Conservation (phyloP, 2,113 vertebrate species). For the Mellivora capensis region DNA sequence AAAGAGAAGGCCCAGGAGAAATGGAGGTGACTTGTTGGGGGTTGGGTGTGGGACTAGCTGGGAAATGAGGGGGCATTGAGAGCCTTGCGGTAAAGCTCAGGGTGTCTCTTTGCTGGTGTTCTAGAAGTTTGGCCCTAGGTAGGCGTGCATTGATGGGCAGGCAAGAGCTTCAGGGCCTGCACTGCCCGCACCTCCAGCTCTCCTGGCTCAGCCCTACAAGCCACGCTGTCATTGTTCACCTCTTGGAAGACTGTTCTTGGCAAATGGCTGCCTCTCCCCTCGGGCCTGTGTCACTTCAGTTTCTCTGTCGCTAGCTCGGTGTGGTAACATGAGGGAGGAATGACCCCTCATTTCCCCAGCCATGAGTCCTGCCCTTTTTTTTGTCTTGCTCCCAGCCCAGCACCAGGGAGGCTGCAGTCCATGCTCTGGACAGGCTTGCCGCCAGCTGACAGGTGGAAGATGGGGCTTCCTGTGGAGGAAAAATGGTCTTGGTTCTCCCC, state of each 20-base stretch:
- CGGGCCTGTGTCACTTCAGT: background rate
- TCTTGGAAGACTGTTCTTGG: background rate
- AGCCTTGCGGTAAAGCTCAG: background rate
- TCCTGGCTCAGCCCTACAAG: background rate
- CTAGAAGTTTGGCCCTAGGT: background rate
- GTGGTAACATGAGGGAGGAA: background rate
- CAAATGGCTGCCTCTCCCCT: background rate
- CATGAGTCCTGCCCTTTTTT: background rate
- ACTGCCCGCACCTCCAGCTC: background rate
- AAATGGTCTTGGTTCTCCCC: background rate
- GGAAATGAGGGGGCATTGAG: background rate
- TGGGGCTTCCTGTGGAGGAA: background rate
- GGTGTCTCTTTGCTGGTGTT: background rate
- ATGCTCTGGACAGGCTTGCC: background rate
- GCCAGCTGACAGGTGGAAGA: rapidly evolving
- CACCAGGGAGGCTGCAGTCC: background rate
- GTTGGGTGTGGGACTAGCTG: background rate
- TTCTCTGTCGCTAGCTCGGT: background rate
- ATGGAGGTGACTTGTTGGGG: background rate
- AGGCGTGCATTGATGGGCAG: background rate
- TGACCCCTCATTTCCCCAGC: background rate
- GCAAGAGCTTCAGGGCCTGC: background rate
- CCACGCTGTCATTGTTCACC: rapidly evolving
- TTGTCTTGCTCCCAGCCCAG: background rate
- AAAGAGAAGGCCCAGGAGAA: background rate